Evolutionary conservation across 2,888 invertebrate species (phyloP).

Genomic region (Celastrina argiolus): DNA sequence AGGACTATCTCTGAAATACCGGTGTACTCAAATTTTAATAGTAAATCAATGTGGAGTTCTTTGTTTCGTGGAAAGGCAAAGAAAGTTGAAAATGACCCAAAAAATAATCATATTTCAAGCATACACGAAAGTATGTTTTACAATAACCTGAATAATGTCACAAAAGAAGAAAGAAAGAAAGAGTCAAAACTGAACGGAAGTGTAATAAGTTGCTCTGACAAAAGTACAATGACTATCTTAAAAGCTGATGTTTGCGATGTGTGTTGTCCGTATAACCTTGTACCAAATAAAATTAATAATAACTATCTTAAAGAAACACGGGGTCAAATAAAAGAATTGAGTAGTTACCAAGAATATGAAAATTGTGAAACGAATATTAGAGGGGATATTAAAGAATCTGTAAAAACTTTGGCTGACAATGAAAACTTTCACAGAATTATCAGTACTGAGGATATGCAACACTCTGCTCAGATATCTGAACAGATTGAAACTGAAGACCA

Average conservation of each 20-base stretch:
- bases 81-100: background rate
- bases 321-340: background rate
- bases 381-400: background rate
- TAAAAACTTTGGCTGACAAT: background rate
- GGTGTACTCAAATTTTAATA: background rate
- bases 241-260: slow-evolving; percentile 45
- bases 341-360: background rate
- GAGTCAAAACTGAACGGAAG: slow-evolving; percentile 36
- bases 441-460: background rate
- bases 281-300: background rate
- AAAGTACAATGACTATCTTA: slow-evolving; percentile 53
- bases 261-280: slow-evolving; percentile 23
- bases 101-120: background rate
- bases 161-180: slow-evolving; percentile 29
- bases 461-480: background rate
- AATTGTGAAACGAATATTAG: background rate
- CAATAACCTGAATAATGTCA: slow-evolving; percentile 33
- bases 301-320: background rate
- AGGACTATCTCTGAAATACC: background rate
- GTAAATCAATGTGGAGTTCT: slow-evolving; percentile 2
- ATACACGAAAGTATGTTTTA: background rate
- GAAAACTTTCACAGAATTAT: background rate
- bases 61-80: background rate
- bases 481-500: background rate
- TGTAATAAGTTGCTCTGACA: slow-evolving; percentile 51